Evolutionary conservation across 2,888 invertebrate species (phyloP).

Genomic region (Frankliniella fusca): DNA sequence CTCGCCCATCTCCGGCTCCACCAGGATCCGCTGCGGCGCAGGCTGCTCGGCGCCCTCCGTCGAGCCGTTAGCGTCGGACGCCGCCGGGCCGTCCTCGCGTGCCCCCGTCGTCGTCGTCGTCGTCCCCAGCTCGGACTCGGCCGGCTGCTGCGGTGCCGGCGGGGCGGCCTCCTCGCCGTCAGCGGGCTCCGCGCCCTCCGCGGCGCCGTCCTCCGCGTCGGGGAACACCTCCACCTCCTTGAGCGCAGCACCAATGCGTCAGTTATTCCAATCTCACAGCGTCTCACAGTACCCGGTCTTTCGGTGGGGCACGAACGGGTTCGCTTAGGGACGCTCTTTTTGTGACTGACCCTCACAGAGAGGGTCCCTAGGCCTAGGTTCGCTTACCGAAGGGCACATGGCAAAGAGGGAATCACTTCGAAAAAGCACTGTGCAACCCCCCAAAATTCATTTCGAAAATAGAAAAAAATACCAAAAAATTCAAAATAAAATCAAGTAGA

Average conservation of each 20-base stretch:
- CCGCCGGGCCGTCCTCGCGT: not conserved
- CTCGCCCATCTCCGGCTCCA: conserved; percentile 20
- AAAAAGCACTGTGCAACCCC: too few relatives aligned
- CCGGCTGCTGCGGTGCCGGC: conserved; percentile 9
- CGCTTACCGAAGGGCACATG: too few relatives aligned
- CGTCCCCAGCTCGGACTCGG: not conserved
- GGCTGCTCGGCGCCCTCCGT: not conserved
- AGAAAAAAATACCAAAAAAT: too few relatives aligned
- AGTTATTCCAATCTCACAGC: too few relatives aligned
- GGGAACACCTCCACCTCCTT: conserved; percentile 8
- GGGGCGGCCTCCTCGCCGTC: not conserved
- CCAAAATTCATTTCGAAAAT: too few relatives aligned
- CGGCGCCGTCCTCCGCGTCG: not conserved
- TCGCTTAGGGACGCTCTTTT: too few relatives aligned
- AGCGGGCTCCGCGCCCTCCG: not conserved
- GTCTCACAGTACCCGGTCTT: too few relatives aligned
- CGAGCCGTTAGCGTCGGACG: not conserved
- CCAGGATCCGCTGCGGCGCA: not conserved
- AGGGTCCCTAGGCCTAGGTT: too few relatives aligned
- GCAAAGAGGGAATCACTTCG: too few relatives aligned
- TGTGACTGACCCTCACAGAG: too few relatives aligned
- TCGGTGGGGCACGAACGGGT: too few relatives aligned
- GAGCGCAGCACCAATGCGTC: not conserved
- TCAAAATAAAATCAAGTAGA: too few relatives aligned
- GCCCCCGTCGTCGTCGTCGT: not conserved